Evolutionary conservation across 2,888 invertebrate species (phyloP), one percentile per base, ranked within the genome.

Genomic region (Coenonympha glycerion): DNA sequence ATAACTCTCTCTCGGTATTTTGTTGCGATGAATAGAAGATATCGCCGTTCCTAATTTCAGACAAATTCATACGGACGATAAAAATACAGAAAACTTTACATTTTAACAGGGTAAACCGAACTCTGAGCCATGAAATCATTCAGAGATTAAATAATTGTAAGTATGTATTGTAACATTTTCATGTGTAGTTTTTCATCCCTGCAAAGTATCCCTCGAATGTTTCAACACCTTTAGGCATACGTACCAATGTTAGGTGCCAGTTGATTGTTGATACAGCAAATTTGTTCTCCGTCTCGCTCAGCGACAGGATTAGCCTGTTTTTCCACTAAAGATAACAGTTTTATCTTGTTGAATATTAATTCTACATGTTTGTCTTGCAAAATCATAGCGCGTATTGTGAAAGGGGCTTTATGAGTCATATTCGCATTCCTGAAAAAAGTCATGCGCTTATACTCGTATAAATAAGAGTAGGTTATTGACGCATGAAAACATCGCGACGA

Each of bases 261-360:
- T 65, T 76, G 76, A 75, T 75, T 84, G 85, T 86, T 84, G 77
- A 68, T 76, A 67, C 73, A 79, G 84, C 79, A 86, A 85, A 86
- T 86, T 85, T 86, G 82, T 78, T 80, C 79, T 71, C 65, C 62
- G 74, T 78, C 77, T 78, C 76, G 71, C 76, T 79, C 72, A 58
- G 64, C 69, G 67, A 64, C 59, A 65, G 82, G 82, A 83, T 85
- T 81, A 84, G 76, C 75, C 78, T 79, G 85, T 82, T 83, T 83
- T 83, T 84, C 74, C 73, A 73, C 72, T 66, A 76, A 75, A 76
- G 76, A 76, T 73, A 77, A 80, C 75, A 73, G 72, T 75, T 79
- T 79, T 82, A 80, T 79, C 76, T 70, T 63, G 63, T 65, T 68
- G 65, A 66, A 71, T 73, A 68, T 69, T 76, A 77, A 77, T 79